These are phyloP conservation scores for Luperina nickerlii DNA, from an alignment of 2,888 invertebrate species.

Conservation along the genomic window DNA sequence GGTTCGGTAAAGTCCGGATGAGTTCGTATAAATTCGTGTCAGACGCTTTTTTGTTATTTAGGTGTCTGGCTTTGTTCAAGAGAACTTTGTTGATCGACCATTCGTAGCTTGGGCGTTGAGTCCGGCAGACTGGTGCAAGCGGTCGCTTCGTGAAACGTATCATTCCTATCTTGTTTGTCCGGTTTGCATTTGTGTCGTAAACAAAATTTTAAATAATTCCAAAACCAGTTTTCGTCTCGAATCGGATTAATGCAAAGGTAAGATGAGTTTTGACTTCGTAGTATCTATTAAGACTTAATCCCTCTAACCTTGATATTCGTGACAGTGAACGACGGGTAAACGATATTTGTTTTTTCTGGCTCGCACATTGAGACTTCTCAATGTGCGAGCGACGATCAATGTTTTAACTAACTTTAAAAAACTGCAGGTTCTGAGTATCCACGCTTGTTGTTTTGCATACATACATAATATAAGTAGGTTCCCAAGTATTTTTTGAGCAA, in stretches of 20 bases:
- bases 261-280: constrained; percentile 33
- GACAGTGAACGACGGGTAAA: constrained; percentile 8
- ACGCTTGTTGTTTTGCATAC: constrained; percentile 8
- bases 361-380: background rate
- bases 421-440: background rate
- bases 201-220: constrained; percentile 26
- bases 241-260: constrained; percentile 46
- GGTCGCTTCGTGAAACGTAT: constrained; percentile 6
- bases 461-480: background rate
- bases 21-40: constrained; percentile 38
- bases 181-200: constrained; percentile 46
- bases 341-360: constrained; percentile 3
- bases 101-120: constrained; percentile 40
- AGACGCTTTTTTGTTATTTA: constrained; percentile 46
- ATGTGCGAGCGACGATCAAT: constrained; percentile 21
- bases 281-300: background rate
- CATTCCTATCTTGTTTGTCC: constrained; percentile 39
- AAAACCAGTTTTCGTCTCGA: constrained; percentile 48
- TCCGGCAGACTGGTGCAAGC: constrained; percentile 20
- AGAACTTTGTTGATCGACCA: constrained; percentile 44
- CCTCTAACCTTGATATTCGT: constrained; percentile 30
- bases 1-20: constrained; percentile 49
- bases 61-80: constrained; percentile 32
- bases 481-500: background rate
- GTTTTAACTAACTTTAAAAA: background rate